Conservation (phyloP, 2,797 vertebrate species). For the Eurystomus glaucurus region DNA sequence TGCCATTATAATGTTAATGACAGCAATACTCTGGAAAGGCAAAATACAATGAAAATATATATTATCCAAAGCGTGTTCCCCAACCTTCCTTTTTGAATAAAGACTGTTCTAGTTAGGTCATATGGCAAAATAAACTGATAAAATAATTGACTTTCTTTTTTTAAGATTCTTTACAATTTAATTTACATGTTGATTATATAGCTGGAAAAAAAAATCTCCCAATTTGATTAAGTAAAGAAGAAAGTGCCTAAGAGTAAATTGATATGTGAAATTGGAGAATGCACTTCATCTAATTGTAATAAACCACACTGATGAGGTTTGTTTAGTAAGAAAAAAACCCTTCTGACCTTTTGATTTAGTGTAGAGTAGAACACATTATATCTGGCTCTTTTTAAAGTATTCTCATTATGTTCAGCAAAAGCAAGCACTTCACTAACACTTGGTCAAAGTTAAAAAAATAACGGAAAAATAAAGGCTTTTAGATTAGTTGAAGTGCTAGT, state of each 20-base stretch:
- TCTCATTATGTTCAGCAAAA: conserved; percentile 44
- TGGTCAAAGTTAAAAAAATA: conserved; percentile 33
- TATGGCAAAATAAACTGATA: conserved; percentile 8
- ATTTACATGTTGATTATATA: conserved; percentile 72
- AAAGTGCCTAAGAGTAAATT: conserved; percentile 65
- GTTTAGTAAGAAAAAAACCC: conserved; percentile 59
- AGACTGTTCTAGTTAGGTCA: neutral
- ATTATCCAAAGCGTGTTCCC: neutral
- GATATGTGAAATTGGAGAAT: conserved; percentile 51
- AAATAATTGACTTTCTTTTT: conserved; percentile 60
- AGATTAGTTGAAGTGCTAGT: neutral
- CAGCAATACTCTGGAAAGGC: neutral
- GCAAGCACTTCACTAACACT: conserved; percentile 17
- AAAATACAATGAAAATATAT: neutral
- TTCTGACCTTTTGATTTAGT: conserved; percentile 72
- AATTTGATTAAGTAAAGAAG: conserved; percentile 71
- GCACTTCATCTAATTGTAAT: conserved; percentile 71
- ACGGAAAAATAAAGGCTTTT: conserved; percentile 1
- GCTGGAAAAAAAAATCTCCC: conserved; percentile 17
- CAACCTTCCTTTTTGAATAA: conserved; percentile 39
- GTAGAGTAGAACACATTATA: conserved; percentile 23
- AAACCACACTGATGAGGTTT: conserved; percentile 66
- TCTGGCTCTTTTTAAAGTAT: conserved; percentile 12
- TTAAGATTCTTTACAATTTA: conserved; percentile 58
- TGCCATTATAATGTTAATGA: conserved; percentile 56